These are phyloP conservation scores for Neogale vison DNA, from an alignment of 2,113 vertebrate species.

Conservation along the genomic window DNA sequence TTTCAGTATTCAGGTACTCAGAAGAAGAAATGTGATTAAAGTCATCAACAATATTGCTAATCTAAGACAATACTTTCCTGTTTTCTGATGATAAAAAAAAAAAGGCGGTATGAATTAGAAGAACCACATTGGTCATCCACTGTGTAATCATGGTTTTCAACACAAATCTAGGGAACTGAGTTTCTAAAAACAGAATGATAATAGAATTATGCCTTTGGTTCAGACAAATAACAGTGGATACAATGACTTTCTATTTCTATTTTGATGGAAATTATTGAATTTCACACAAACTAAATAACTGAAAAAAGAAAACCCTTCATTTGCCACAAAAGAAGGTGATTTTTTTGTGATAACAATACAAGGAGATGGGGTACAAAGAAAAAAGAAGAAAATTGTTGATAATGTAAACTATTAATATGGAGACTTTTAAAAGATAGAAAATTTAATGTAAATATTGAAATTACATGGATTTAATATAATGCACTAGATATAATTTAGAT, in stretches of 20 bases:
- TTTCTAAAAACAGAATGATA: constrained; percentile 57
- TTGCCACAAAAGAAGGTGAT: background rate
- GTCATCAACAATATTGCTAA: constrained; percentile 29
- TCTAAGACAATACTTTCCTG: background rate
- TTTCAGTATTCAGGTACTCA: constrained; percentile 17
- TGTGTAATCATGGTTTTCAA: constrained; percentile 33
- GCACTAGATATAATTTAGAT: background rate
- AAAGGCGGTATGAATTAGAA: background rate
- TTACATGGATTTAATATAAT: background rate
- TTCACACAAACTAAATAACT: background rate
- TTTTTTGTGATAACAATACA: background rate
- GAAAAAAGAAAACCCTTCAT: background rate
- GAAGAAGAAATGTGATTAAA: constrained; percentile 30
- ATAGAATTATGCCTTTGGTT: background rate
- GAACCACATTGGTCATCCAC: background rate
- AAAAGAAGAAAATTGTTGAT: background rate
- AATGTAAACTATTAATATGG: background rate
- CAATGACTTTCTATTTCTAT: background rate
- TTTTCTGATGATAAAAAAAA: background rate
- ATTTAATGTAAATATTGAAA: background rate
- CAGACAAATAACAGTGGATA: background rate
- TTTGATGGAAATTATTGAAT: constrained; percentile 35
- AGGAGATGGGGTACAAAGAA: background rate
- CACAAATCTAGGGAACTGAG: constrained; percentile 29
- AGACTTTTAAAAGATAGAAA: background rate